Evolutionary conservation across 2,113 vertebrate species (phyloP).

Genomic region (Orthochromis indermauri): DNA sequence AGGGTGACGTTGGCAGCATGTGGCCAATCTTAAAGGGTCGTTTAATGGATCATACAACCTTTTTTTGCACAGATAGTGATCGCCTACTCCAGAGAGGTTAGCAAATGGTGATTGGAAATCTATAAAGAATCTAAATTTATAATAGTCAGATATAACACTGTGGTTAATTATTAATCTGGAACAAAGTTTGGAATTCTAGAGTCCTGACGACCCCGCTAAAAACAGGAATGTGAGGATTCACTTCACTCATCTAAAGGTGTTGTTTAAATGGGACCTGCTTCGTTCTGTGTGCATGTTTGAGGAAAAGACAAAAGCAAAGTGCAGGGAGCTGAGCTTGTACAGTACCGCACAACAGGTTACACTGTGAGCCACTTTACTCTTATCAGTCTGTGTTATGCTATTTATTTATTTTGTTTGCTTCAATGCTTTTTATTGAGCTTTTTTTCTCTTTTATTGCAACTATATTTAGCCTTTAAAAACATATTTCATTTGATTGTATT

Average conservation of each 20-base stretch:
- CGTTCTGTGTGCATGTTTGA: not conserved
- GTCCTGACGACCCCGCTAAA: not conserved
- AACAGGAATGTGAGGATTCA: not conserved
- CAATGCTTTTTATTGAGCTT: not conserved
- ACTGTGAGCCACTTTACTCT: not conserved
- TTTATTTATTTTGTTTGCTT: not conserved
- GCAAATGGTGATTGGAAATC: not conserved
- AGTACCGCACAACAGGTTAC: not conserved
- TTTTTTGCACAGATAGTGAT: not conserved
- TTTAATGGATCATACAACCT: not conserved
- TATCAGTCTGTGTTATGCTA: not conserved
- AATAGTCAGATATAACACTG: not conserved
- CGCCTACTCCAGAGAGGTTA: not conserved
- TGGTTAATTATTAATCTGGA: not conserved
- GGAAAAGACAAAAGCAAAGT: not conserved
- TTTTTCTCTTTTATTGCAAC: not conserved
- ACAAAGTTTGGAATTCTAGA: not conserved
- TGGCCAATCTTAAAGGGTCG: not conserved
- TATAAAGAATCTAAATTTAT: not conserved
- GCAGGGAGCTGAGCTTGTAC: not conserved
- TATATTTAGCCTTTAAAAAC: rapidly evolving
- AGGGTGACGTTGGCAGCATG: not conserved
- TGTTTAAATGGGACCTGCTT: not conserved
- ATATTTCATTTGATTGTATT: not conserved
- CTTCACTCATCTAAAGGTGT: not conserved